Base-by-base conservation (phyloP, 2,888 invertebrate genomes). In the Xestoiulus laeticollis region DNA sequence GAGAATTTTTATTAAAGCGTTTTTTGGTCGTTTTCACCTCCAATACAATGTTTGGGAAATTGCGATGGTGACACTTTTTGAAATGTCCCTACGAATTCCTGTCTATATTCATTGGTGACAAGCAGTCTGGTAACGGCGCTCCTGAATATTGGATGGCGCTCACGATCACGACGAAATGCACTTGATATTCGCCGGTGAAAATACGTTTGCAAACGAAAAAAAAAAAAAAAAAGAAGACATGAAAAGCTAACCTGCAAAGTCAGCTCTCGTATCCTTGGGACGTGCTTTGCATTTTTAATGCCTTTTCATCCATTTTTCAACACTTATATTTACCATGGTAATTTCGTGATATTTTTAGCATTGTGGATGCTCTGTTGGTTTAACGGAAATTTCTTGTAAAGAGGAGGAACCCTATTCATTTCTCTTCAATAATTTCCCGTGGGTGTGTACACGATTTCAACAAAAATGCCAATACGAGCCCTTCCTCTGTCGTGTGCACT, bases 221-320 rank as follows among this genome's bases (percentile, higher is more conserved):
- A 53, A 59, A 59, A 59, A 19, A 53, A 53, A 53, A 19, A 53
- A 59, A 59, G 22, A 59, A 22, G 59, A 22, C 59, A 22, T 22
- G 59, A 59, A 59, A 59, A 59, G 59, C 59, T 22, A 59, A 59
- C 59, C 59, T 59, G 59, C 59, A 10, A 59, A 59, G 59, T 59
- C 59, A 59, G n/a, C 59, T 59, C 22, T 59, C 10, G 53, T 38
- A 8, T 59, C 0, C 22, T 0, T n/a, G 10, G n/a, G 59, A 59
- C 59, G 59, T 59, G 59, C 59, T 59, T 59, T 59, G 59, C 59
- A 59, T 59, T 59, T 59, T 59, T 59, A 59, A 59, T 59, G 22
- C 59, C 22, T 16, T 59, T 59, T 19, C 59, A 59, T 59, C 59
- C 59, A 59, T 59, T 22, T 59, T 59, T 59, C 59, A 59, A 59